Conservation (phyloP, 2,113 vertebrate genomes). For the Saimiri boliviensis region DNA sequence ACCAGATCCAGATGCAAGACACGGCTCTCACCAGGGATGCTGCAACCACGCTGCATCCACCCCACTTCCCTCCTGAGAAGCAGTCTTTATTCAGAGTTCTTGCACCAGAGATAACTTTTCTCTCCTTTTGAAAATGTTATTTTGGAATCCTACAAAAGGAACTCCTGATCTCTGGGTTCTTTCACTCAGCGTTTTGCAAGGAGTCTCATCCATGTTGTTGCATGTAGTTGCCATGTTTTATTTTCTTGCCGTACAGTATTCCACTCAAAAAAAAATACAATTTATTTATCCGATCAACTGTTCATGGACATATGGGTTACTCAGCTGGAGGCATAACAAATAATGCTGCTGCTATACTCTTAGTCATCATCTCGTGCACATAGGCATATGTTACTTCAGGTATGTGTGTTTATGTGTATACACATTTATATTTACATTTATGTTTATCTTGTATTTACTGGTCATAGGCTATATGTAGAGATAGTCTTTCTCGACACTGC, state of each 20-base stretch:
- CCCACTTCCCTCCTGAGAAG: not conserved
- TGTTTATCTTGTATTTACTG: not conserved
- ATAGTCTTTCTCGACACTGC: not conserved
- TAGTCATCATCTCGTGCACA: fast-evolving
- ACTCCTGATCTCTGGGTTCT: too few relatives aligned
- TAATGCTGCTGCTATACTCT: too few relatives aligned
- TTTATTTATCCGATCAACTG: too few relatives aligned
- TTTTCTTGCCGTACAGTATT: not conserved
- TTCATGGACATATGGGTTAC: fast-evolving
- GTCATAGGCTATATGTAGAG: not conserved
- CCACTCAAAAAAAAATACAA: not conserved
- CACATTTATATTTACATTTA: too few relatives aligned
- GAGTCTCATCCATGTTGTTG: fast-evolving
- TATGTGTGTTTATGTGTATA: not conserved
- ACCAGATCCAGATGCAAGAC: fast-evolving
- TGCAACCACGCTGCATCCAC: not conserved
- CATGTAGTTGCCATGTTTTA: not conserved
- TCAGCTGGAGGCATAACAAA: too few relatives aligned
- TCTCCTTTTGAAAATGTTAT: not conserved
- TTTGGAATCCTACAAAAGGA: not conserved
- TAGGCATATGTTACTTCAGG: not conserved
- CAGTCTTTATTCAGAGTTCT: fast-evolving
- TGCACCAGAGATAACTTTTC: not conserved
- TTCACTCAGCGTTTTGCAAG: not conserved
- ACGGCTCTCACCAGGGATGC: fast-evolving